Conservation (phyloP, 2,888 invertebrate species). For the Amaurobius ferox region DNA sequence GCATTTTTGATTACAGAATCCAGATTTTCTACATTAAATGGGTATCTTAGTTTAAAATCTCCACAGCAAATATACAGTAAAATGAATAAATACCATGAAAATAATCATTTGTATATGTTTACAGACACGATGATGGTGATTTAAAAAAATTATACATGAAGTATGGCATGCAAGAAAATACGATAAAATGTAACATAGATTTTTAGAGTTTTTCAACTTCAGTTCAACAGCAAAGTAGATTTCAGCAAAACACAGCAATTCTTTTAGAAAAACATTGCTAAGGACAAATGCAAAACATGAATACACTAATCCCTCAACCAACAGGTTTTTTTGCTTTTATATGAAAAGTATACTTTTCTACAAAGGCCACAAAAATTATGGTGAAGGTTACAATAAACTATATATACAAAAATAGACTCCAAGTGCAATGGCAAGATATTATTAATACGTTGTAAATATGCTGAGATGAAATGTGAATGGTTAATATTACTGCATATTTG, state of each 20-base stretch:
- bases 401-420: background rate
- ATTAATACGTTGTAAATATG: background rate
- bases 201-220: conserved; percentile 14
- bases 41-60: background rate
- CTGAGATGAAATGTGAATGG: background rate
- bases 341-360: background rate
- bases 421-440: background rate
- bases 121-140: background rate
- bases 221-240: background rate
- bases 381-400: background rate
- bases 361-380: background rate
- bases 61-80: background rate
- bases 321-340: background rate
- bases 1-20: background rate
- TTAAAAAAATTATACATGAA: background rate
- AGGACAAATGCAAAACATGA: background rate
- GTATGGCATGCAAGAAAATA: background rate
- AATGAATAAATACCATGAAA: conserved; percentile 1
- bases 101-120: background rate
- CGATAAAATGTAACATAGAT: background rate
- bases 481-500: too few relatives aligned
- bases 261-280: background rate
- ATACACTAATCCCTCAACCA: conserved; percentile 3
- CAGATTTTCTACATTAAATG: background rate
- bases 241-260: background rate